phyloP scores from a whole-genome alignment of 2,113 vertebrate genomes.

The Uropsilus gracilis region DNA sequence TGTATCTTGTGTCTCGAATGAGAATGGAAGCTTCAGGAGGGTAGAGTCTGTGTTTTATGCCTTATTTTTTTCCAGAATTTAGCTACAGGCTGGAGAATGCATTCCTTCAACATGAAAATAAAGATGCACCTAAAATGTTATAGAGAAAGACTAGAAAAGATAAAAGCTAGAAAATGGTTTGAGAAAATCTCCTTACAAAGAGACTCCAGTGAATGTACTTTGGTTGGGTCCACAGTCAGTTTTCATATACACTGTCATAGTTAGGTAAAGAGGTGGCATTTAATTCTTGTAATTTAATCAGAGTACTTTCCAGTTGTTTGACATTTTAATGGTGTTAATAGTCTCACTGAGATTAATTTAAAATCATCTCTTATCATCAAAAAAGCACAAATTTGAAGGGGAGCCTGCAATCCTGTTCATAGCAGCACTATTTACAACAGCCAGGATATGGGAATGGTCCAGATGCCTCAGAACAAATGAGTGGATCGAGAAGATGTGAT shows the following conservation, averaged over 20 bases:
- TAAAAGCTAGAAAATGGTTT: not conserved
- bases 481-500: too few species aligned
- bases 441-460: too few species aligned
- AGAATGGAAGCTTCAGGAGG: not conserved
- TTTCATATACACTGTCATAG: not conserved
- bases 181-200: not conserved
- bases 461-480: too few species aligned
- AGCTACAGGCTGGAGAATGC: not conserved
- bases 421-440: too few species aligned
- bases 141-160: not conserved
- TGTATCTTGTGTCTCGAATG: not conserved
- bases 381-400: too few species aligned
- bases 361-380: constrained; percentile 35
- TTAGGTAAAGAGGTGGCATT: constrained; percentile 29
- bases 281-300: constrained; percentile 57
- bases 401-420: too few species aligned
- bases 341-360: constrained; percentile 47
- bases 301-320: constrained; percentile 36
- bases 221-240: not conserved
- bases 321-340: constrained; percentile 62
- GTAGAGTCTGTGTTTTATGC: not conserved
- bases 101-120: not conserved
- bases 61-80: not conserved
- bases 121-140: not conserved
- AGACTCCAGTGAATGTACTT: not conserved